Base-by-base conservation (phyloP, 2,113 vertebrate species). In the Brachypodius melanocephalos region DNA sequence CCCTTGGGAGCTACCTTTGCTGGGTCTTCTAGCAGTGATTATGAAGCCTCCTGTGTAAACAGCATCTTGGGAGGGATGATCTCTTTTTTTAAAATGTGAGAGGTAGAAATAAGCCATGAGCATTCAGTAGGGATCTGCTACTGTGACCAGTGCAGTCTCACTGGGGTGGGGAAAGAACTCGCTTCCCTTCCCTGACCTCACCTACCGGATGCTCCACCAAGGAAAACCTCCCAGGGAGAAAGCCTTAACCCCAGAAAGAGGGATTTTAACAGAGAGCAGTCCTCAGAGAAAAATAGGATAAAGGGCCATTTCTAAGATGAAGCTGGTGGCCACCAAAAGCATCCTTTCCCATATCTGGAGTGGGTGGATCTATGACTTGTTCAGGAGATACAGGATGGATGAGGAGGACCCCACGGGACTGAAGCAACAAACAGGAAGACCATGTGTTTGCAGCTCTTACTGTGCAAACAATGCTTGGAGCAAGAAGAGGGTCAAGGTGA, bases 31-130 rank as follows among this genome's bases (percentile, higher is more conserved):
- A 97, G 97, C 97, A 97, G 93, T 88, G 66, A 65, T 96, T 96
- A 93, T 92, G 96, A 97, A 98, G 92, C 43, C 87, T 91, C 83
- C 96, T 36, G 51, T 94, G 89, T 89, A 96, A 97, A 97, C 92
- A 98, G 92, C 96, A 97, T 80, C 92, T 95, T 72, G 71, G 91
- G 94, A 98, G 85, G 94, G 94, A 95, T 2, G 66, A 97, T 89
- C 94, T 97, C 93, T 95, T 97, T 97, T 96, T 87, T n/a, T n/a
- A n/a, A 83, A 69, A 98, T 54, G 95, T 96, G 91, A 97, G 94
- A 98, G 85, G 96, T n/a, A 97, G 90, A 97, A 97, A 97, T 88
- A 87, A 97, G 93, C 93, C 94, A 93, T 4, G 12, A 83, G 85
- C 21, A 26, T 91, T 95, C 92, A 91, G 74, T 3, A 92, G 89